A percentile compares a stretch with the other conserved stretches of the same genome.
Conservation (phyloP, 2,113 vertebrate species). For the Pardalotus punctatus region DNA sequence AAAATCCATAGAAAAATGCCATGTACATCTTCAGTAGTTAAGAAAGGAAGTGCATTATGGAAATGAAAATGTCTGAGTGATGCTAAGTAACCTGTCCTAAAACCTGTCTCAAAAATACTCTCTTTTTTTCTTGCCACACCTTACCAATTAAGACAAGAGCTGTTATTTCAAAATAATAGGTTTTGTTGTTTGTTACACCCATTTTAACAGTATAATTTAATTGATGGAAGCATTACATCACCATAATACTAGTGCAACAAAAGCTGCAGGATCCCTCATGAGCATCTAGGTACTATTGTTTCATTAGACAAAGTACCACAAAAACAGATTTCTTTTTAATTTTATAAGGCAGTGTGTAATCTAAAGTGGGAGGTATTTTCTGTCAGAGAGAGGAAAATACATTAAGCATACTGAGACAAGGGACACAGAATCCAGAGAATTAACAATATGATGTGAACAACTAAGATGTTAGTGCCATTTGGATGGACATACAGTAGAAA, state of each 20-base stretch:
- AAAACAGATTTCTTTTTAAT: background rate
- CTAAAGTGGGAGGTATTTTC: background rate
- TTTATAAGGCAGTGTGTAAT: background rate
- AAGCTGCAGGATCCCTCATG: background rate
- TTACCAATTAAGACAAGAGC: conserved; percentile 1
- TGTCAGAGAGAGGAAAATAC: background rate
- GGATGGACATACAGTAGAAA: background rate
- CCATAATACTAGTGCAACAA: background rate
- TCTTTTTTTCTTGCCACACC: background rate
- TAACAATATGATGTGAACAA: background rate
- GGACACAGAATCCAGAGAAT: background rate
- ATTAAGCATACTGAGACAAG: background rate
- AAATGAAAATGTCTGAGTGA: background rate
- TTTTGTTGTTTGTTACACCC: conserved; percentile 17
- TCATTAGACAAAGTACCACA: background rate
- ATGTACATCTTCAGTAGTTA: background rate
- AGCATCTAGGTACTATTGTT: background rate
- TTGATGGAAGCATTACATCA: conserved; percentile 11
- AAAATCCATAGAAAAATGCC: background rate
- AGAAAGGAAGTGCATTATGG: background rate
- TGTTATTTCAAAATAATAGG: conserved; percentile 39
- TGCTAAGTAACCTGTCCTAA: background rate
- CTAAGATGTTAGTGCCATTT: background rate
- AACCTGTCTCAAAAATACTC: background rate
- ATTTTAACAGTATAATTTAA: conserved; percentile 23